Evolutionary conservation across 2,797 vertebrate genomes (phyloP), one percentile per base, ranked within the genome.

Genomic region (Podarcis siculus): DNA sequence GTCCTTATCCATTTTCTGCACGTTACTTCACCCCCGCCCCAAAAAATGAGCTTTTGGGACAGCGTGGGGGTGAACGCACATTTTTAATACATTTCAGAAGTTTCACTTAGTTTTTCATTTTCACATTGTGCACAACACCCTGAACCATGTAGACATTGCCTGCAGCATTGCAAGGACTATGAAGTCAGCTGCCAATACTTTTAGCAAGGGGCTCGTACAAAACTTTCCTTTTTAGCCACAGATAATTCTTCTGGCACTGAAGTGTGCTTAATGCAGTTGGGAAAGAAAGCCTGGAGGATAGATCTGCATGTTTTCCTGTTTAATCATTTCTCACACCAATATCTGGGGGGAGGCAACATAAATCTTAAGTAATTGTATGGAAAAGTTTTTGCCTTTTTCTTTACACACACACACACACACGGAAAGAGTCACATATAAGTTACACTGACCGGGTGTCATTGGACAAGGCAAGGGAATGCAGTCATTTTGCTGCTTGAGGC

Each of bases 161-260:
- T 94, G 83, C 80, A 91, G 82, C 49, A 81, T 89, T 93, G 92
- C 72, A 94, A 89, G 87, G 94, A 92, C 1, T 92, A 82, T 82
- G 71, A 91, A 91, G 93, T 89, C 84, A 88, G 86, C 91, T 94
- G 94, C 94, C 95, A 95, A 95, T 75, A 91, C 72, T 80, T 27
- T 55, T 89, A 95, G 91, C 90, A 79, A 89, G 92, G 90, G 92
- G 86, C 86, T 87, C 87, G 85, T 87, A 90, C 88, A 94, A 83
- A 93, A 93, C 86, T 78, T 87, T 87, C 87, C 83, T 72, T 86
- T 90, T 91, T 89, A 93, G 90, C 91, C 90, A 91, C 92, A 80
- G 91, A 93, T 94, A 94, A 94, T 92, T 95, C 86, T 45, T 45
- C 0, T 89, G 91, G 90, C 92, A 89, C 71, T 86, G 69, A 82